Conservation (phyloP, 23 tunicate species). For the Trididemnum clinides region DNA sequence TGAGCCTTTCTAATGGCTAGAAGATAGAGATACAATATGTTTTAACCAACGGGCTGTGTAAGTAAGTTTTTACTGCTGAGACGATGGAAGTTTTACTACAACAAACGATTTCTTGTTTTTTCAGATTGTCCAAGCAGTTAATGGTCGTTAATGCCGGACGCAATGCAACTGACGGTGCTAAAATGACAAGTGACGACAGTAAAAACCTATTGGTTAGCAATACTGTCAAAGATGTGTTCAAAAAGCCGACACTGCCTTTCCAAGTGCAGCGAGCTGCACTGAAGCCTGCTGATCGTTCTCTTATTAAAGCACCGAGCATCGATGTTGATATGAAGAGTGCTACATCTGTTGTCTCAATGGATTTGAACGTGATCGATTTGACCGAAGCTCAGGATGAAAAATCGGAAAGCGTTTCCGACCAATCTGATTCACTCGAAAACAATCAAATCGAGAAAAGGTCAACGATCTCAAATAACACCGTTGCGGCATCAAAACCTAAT, state of each 20-base stretch:
- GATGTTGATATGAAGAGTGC: conserved; percentile 73
- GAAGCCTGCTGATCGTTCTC: conserved; percentile 3
- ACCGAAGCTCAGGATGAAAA: not conserved
- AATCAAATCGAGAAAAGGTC: not conserved
- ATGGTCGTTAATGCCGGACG: not conserved
- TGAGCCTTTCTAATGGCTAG: too few relatives aligned
- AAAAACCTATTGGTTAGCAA: not conserved
- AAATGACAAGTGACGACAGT: not conserved
- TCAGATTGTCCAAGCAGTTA: conserved; percentile 29
- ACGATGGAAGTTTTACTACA: too few relatives aligned
- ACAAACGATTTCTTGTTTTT: not conserved
- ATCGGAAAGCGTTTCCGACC: not conserved
- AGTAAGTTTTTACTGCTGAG: too few relatives aligned
- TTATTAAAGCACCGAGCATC: not conserved
- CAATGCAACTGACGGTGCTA: too few relatives aligned
- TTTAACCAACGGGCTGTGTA: too few relatives aligned
- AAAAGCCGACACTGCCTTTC: conserved; percentile 43
- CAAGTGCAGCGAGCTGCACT: not conserved
- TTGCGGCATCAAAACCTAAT: not conserved
- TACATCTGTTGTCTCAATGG: conserved; percentile 47
- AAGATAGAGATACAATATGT: too few relatives aligned
- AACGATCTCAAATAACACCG: not conserved
- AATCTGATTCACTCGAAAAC: not conserved
- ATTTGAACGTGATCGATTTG: conserved; percentile 19
- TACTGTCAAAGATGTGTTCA: conserved; percentile 22